phyloP scores from a whole-genome alignment of 2,888 invertebrate species.

The Eristalis intricaria region DNA sequence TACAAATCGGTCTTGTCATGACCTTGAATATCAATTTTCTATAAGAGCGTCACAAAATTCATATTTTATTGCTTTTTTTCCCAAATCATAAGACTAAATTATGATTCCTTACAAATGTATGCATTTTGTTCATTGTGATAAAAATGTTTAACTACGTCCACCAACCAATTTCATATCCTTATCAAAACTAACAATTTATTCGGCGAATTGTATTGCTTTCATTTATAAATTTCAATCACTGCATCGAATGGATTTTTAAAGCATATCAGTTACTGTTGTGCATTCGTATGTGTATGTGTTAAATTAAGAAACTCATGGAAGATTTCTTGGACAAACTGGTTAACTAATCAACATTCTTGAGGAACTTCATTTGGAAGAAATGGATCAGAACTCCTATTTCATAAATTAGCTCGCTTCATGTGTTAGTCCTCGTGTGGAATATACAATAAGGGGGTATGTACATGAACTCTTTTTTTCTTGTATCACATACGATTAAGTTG shows the following conservation, averaged over 20 bases:
- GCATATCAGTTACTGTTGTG: not conserved
- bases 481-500: slow-evolving; percentile 8
- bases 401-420: not conserved
- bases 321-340: not conserved
- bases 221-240: slow-evolving; percentile 3
- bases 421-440: not conserved
- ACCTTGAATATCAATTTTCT: not conserved
- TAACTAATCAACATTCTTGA: not conserved
- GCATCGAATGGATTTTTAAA: not conserved
- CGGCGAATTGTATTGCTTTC: not conserved
- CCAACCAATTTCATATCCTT: not conserved
- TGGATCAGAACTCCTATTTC: not conserved
- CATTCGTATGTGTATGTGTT: not conserved
- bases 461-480: not conserved
- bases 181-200: not conserved
- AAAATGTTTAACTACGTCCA: not conserved
- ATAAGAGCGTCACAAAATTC: not conserved
- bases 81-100: not conserved
- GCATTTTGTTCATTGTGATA: not conserved
- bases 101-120: not conserved
- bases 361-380: not conserved
- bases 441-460: not conserved
- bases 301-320: not conserved
- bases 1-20: too few relatives aligned
- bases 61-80: not conserved